These are phyloP conservation scores for Glyptemys insculpta DNA, from an alignment of 2,797 vertebrate species.

Conservation along the genomic window DNA sequence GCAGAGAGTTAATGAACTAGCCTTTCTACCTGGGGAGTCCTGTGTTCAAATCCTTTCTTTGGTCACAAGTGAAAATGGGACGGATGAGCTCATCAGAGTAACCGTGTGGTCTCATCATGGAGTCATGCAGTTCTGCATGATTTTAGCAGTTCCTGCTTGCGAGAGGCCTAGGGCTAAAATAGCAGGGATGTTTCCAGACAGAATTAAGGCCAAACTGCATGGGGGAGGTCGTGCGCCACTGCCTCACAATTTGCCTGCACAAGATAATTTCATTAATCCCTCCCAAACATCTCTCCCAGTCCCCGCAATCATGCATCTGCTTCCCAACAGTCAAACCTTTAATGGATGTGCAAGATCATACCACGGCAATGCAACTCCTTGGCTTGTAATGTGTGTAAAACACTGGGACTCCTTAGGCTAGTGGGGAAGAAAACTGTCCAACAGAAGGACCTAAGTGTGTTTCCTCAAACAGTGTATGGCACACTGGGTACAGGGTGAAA, in stretches of 20 bases:
- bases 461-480: neutral
- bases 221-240: neutral
- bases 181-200: neutral
- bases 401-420: neutral
- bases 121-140: too few species aligned
- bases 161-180: neutral
- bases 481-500: neutral
- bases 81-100: neutral
- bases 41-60: neutral
- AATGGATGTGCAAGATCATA: neutral
- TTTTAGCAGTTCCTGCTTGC: too few species aligned
- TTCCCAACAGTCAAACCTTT: neutral
- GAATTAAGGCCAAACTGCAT: neutral
- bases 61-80: fast-evolving
- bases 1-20: fast-evolving
- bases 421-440: neutral
- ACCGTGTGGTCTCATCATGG: neutral
- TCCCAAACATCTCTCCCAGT: neutral
- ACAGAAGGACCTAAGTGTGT: neutral
- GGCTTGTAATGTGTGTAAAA: neutral
- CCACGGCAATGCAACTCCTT: neutral
- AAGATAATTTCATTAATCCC: neutral
- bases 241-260: neutral
- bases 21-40: neutral
- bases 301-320: neutral